Evolutionary conservation across 2,888 invertebrate species (phyloP).

Genomic region (Elysia crispata): DNA sequence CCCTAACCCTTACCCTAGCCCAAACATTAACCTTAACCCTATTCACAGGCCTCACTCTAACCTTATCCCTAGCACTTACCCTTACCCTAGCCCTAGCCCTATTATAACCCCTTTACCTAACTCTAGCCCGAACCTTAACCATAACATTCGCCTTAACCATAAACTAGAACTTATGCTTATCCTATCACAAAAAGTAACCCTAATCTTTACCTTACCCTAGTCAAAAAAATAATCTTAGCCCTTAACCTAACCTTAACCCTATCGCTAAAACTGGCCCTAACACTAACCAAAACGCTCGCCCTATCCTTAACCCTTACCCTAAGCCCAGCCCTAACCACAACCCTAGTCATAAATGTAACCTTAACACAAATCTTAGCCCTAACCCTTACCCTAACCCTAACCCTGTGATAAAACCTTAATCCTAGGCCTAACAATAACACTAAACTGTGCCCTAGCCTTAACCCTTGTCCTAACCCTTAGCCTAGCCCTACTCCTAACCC

Average conservation of each 20-base stretch:
- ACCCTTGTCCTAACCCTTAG: no score
- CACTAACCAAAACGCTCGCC: background rate
- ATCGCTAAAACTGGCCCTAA: background rate
- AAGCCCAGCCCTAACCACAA: no score
- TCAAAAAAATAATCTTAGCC: background rate
- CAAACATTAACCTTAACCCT: no score
- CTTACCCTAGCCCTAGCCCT: no score
- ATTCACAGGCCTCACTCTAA: no score
- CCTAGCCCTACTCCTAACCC: slow-evolving; percentile 1
- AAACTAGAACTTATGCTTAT: no score
- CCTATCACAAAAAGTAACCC: background rate
- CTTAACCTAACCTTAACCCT: slow-evolving; percentile 14
- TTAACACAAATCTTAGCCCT: background rate
- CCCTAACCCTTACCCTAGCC: no score
- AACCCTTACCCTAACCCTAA: slow-evolving; percentile 5
- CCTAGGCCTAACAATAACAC: no score
- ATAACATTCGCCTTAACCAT: background rate
- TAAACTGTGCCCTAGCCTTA: no score
- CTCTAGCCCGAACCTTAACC: background rate
- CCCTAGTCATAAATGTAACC: no score
- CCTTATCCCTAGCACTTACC: no score
- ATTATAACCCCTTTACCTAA: background rate
- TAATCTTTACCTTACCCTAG: background rate
- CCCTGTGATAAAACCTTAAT: background rate
- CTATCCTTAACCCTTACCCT: no score